Evolutionary conservation across 2,797 vertebrate genomes (phyloP).

Genomic region (Macroramphosus scolopax): DNA sequence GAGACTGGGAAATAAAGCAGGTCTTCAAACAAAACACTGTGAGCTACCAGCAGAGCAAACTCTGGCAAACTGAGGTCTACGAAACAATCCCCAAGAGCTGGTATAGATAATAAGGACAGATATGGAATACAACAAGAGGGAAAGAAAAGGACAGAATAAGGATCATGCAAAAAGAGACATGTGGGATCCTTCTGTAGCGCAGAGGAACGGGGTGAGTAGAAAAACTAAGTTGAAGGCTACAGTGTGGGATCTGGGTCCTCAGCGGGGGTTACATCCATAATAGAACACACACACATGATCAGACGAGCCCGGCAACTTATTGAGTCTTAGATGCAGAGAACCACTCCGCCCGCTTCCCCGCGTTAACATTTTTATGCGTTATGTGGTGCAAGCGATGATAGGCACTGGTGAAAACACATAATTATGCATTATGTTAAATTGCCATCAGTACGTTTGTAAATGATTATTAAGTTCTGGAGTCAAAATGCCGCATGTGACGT

Average conservation of each 20-base stretch:
- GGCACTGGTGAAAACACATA: background rate
- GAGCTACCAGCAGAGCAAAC: constrained; percentile 28
- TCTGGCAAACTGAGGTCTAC: constrained; percentile 30
- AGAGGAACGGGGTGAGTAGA: constrained; percentile 30
- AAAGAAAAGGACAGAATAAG: constrained; percentile 11
- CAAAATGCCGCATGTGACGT: constrained; percentile 6
- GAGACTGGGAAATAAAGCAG: constrained; percentile 26
- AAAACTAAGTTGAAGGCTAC: constrained; percentile 32
- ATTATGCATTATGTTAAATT: background rate
- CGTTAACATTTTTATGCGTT: constrained; percentile 30
- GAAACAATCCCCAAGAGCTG: constrained; percentile 19
- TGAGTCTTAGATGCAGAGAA: constrained; percentile 21
- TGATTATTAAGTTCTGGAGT: too few species aligned
- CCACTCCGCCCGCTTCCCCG: constrained; percentile 6
- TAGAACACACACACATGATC: constrained; percentile 58
- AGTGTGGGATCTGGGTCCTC: constrained; percentile 45
- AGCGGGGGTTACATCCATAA: constrained; percentile 65
- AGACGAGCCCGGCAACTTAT: constrained; percentile 42
- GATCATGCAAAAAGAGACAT: constrained; percentile 29
- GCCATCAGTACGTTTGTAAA: background rate
- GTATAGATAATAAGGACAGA: constrained; percentile 38
- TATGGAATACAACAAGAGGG: constrained; percentile 9
- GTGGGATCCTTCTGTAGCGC: constrained; percentile 29
- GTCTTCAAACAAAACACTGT: constrained; percentile 49
- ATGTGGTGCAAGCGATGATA: constrained; percentile 16